Conservation (phyloP, 2,113 vertebrate species). For the Dromiciops gliroides region DNA sequence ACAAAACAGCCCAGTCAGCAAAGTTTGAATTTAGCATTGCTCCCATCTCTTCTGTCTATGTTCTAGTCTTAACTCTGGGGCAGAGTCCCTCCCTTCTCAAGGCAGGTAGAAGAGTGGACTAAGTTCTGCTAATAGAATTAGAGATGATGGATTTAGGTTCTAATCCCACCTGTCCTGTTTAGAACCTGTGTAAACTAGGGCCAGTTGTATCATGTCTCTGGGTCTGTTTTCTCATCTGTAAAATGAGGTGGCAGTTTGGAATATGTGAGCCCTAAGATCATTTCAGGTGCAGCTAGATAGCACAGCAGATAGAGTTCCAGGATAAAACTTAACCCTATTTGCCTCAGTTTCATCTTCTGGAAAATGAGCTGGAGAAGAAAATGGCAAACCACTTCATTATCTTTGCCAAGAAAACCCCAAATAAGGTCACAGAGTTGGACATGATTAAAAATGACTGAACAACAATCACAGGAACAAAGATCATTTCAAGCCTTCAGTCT, state of each 20-base stretch:
- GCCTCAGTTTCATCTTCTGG: neutral
- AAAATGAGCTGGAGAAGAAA: neutral
- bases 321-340: neutral
- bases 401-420: neutral
- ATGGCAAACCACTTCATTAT: neutral
- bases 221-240: neutral
- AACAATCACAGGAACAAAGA: neutral
- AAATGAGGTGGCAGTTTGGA: neutral
- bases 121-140: neutral
- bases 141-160: neutral
- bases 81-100: neutral
- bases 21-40: neutral
- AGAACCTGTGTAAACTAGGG: neutral
- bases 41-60: neutral
- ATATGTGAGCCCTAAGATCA: neutral
- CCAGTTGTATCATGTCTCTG: neutral
- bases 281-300: neutral
- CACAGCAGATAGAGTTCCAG: neutral
- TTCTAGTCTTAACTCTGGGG: neutral
- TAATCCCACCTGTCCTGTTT: neutral
- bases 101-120: neutral
- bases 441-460: neutral
- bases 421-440: neutral
- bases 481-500: neutral
- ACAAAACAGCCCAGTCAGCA: neutral